Evolutionary conservation across 2,113 vertebrate genomes (phyloP).

Genomic region (Procavia capensis): DNA sequence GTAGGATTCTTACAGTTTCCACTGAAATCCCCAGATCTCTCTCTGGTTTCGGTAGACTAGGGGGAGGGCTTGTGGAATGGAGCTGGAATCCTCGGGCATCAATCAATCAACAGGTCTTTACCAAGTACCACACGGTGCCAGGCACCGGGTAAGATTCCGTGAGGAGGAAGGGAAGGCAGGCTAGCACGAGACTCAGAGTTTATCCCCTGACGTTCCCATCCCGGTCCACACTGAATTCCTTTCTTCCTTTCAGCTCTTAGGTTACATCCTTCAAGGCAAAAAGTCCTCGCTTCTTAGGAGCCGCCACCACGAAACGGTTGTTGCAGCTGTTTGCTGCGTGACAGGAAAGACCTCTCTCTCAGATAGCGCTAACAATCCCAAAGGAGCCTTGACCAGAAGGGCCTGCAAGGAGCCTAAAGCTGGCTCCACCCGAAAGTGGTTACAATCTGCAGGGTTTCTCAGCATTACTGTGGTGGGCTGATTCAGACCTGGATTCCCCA

Average conservation of each 20-base stretch:
- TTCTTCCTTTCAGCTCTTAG: background rate
- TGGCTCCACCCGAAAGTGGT: background rate
- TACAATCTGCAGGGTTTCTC: background rate
- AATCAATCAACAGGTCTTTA: constrained; percentile 78
- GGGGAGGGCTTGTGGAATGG: background rate
- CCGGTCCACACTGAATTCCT: background rate
- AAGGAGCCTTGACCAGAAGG: background rate
- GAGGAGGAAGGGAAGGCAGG: background rate
- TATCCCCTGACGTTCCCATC: background rate
- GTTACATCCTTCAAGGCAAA: background rate
- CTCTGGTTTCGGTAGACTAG: background rate
- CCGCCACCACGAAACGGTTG: background rate
- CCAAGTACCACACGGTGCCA: background rate
- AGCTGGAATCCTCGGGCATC: background rate
- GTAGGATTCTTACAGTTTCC: background rate
- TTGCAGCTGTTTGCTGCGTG: constrained; percentile 13
- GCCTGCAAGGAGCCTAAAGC: background rate
- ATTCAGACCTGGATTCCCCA: constrained; percentile 20
- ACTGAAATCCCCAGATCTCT: background rate
- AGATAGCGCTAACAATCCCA: background rate
- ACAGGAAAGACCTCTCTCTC: background rate
- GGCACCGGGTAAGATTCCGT: background rate
- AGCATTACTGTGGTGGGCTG: background rate
- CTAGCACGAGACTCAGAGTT: background rate
- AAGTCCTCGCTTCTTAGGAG: background rate